Conservation (phyloP, 2,113 vertebrate genomes). For the Cacatua alba region DNA sequence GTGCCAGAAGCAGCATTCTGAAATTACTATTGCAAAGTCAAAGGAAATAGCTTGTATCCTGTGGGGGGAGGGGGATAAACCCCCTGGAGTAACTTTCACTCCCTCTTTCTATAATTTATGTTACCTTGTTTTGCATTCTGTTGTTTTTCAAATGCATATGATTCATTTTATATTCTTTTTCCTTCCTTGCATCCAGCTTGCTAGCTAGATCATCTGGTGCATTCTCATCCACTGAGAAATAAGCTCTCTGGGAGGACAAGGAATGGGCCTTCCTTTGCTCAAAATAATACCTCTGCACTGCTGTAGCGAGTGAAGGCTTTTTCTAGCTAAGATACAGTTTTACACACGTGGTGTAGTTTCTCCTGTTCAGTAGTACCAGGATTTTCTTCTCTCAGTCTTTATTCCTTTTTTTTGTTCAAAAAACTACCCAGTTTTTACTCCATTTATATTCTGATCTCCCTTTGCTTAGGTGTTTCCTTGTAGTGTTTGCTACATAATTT, state of each 20-base stretch:
- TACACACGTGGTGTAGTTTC: background rate
- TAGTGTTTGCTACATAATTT: background rate
- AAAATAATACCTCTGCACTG: background rate
- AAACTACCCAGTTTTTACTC: background rate
- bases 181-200: background rate
- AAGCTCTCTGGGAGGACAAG: background rate
- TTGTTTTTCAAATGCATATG: background rate
- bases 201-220: background rate
- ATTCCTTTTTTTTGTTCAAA: background rate
- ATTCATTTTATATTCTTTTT: background rate
- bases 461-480: background rate
- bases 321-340: background rate
- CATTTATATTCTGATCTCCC: background rate
- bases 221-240: background rate
- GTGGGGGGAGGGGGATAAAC: constrained; percentile 19
- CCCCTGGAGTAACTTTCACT: constrained; percentile 18
- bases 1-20: constrained; percentile 56
- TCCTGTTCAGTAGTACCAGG: background rate
- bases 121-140: constrained; percentile 44
- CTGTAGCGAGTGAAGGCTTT: background rate
- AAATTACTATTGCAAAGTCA: constrained; percentile 50
- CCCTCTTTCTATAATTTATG: constrained; percentile 14
- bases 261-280: background rate
- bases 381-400: background rate
- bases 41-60: constrained; percentile 61